Conservation (phyloP, 2,113 vertebrate genomes). For the Zeus faber region DNA sequence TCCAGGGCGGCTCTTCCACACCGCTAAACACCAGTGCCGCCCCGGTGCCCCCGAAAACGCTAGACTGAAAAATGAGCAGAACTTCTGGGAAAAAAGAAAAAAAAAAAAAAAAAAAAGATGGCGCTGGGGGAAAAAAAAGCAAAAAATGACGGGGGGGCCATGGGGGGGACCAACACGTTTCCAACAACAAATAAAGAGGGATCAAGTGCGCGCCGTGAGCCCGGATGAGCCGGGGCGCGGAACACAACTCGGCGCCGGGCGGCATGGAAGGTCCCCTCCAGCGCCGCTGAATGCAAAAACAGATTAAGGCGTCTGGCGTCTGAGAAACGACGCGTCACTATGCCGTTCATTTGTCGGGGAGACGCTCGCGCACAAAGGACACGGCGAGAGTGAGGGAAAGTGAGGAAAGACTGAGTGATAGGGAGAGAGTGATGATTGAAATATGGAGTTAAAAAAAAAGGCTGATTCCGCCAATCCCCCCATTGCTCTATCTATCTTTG, state of each 20-base stretch:
- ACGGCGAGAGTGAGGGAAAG: slow-evolving; percentile 28
- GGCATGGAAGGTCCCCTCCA: slow-evolving; percentile 64
- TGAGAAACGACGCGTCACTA: slow-evolving; percentile 71
- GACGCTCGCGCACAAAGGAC: slow-evolving; percentile 64
- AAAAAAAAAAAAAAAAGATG: slow-evolving; percentile 12
- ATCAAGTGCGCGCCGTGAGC: slow-evolving; percentile 57
- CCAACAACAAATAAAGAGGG: slow-evolving; percentile 62
- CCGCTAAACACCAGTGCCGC: slow-evolving; percentile 52
- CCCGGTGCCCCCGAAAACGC: slow-evolving; percentile 57
- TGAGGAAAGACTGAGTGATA: slow-evolving; percentile 36
- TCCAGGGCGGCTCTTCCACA: slow-evolving; percentile 48
- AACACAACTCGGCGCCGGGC: slow-evolving; percentile 60
- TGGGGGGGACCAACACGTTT: slow-evolving; percentile 50
- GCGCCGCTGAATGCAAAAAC: slow-evolving; percentile 70
- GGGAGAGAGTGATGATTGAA: slow-evolving; percentile 46
- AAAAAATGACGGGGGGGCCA: slow-evolving; percentile 3
- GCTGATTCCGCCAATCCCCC: slow-evolving; percentile 41
- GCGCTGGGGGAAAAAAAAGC: not conserved
- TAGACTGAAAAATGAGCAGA: slow-evolving; percentile 64
- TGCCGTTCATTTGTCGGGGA: slow-evolving; percentile 72
- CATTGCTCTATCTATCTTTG: not conserved
- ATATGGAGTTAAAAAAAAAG: slow-evolving; percentile 38
- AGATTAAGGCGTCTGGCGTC: slow-evolving; percentile 63
- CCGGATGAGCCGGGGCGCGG: too few species aligned
- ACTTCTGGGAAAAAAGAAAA: slow-evolving; percentile 48